A percentile compares a stretch with the other conserved stretches of the same genome.
These are phyloP conservation scores for Rhadina sibilatrix DNA, from an alignment of 2,113 vertebrate species.

Conservation along the genomic window DNA sequence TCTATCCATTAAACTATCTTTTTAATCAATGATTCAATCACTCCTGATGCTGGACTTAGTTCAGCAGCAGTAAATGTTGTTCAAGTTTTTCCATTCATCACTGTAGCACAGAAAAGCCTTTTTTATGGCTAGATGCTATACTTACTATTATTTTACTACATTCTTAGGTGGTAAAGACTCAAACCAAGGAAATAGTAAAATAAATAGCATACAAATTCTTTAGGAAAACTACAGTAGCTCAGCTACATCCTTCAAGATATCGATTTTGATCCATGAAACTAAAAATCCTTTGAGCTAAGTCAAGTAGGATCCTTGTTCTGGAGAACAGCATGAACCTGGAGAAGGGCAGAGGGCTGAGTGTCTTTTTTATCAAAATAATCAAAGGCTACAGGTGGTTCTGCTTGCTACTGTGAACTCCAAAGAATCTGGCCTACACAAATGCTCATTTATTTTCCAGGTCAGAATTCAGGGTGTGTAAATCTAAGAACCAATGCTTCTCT, in stretches of 20 bases:
- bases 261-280: neutral
- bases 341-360: neutral
- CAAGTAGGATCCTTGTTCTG: neutral
- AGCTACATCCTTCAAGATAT: neutral
- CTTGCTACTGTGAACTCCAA: neutral
- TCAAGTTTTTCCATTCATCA: neutral
- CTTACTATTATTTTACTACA: neutral
- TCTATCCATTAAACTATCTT: neutral
- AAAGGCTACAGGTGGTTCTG: neutral
- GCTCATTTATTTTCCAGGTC: neutral
- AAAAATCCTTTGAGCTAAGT: neutral
- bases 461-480: neutral
- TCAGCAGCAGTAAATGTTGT: neutral
- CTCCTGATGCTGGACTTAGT: neutral
- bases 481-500: neutral
- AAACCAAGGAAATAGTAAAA: neutral
- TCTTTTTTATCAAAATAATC: neutral
- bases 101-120: neutral
- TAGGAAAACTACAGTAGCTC: neutral
- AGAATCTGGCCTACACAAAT: neutral
- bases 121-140: neutral
- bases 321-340: neutral
- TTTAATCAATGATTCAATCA: neutral
- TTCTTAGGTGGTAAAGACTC: neutral
- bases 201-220: neutral